A percentile compares a stretch with the other conserved stretches of the same genome.
These are phyloP conservation scores for Drosophila obscura DNA, from an alignment of 1,140 invertebrate genomes.

Conservation along the genomic window DNA sequence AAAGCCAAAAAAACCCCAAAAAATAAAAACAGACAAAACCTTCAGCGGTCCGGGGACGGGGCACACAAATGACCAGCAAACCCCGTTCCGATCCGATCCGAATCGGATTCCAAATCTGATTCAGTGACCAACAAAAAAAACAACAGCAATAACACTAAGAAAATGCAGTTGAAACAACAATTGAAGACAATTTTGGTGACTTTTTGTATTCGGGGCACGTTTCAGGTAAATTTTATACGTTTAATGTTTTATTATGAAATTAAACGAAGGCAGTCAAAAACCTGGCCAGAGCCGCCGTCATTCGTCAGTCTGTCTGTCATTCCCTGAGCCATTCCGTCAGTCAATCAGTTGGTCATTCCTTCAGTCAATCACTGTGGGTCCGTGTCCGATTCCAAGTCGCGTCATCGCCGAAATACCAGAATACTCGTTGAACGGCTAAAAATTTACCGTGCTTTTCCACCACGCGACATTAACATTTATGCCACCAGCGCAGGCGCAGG, in stretches of 20 bases:
- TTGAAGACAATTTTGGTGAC: constrained; percentile 53
- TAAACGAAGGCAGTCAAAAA: constrained; percentile 50
- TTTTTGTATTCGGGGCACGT: constrained; percentile 67
- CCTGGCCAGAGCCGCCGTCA: constrained; percentile 9
- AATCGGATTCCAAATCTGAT: constrained; percentile 60
- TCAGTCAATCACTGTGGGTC: constrained; percentile 32
- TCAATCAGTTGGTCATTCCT: constrained; percentile 25
- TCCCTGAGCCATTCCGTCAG: constrained; percentile 16
- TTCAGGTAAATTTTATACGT: constrained; percentile 72
- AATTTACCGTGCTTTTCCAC: constrained; percentile 40
- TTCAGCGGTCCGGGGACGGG: constrained; percentile 24
- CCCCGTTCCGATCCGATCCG: constrained; percentile 40
- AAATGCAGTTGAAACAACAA: constrained; percentile 56
- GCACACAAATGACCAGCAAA: constrained; percentile 38
- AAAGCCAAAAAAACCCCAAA: constrained; percentile 48
- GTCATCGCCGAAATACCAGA: constrained; percentile 47
- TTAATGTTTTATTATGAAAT: constrained; percentile 78
- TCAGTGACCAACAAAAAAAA: constrained; percentile 44
- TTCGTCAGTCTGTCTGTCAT: constrained; percentile 38
- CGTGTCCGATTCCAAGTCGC: constrained; percentile 39
- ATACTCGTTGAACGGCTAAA: constrained; percentile 49
- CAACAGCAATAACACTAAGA: constrained; percentile 28
- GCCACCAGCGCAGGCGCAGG: constrained; percentile 52
- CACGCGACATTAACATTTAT: constrained; percentile 69
- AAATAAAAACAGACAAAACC: constrained; percentile 67